Conservation (phyloP, 2,888 invertebrate species). For the Baccha elongata region DNA sequence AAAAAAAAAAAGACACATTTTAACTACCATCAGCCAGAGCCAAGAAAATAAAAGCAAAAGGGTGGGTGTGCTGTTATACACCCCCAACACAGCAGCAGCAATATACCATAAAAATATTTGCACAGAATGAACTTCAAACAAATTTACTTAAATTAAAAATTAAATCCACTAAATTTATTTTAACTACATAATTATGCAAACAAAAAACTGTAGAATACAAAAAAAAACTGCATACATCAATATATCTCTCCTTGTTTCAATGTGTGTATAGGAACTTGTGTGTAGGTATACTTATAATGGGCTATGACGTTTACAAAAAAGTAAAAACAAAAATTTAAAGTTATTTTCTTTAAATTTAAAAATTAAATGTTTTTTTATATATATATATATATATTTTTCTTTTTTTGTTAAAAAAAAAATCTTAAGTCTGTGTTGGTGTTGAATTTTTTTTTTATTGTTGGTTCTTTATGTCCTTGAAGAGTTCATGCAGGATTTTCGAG, state of each 20-base stretch:
- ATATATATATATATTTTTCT: too few species aligned
- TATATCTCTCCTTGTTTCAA: constrained; percentile 56
- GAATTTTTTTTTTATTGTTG: constrained; percentile 22
- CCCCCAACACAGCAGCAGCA: too few species aligned
- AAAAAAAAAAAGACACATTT: constrained; percentile 46
- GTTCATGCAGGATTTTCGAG: constrained; percentile 61
- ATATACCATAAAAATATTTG: constrained; percentile 30
- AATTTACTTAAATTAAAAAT: constrained; percentile 33
- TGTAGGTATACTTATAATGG: constrained; percentile 58
- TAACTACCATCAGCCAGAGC: constrained; percentile 31
- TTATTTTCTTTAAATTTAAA: constrained; percentile 45
- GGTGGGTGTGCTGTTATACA: constrained; percentile 44
- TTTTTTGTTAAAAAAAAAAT: neutral
- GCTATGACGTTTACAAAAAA: constrained; percentile 67
- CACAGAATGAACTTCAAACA: constrained; percentile 13
- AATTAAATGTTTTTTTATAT: constrained; percentile 18
- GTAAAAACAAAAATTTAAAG: constrained; percentile 26
- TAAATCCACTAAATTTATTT: constrained; percentile 22
- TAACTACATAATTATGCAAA: constrained; percentile 48
- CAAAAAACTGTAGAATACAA: constrained; percentile 32
- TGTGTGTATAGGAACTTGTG: constrained; percentile 57
- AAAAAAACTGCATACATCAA: constrained; percentile 60
- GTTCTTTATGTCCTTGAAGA: constrained; percentile 58
- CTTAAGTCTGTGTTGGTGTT: constrained; percentile 61
- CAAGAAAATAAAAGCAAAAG: constrained; percentile 21